These are phyloP conservation scores for Neotoma lepida DNA, from an alignment of 2,113 vertebrate species.

Conservation along the genomic window DNA sequence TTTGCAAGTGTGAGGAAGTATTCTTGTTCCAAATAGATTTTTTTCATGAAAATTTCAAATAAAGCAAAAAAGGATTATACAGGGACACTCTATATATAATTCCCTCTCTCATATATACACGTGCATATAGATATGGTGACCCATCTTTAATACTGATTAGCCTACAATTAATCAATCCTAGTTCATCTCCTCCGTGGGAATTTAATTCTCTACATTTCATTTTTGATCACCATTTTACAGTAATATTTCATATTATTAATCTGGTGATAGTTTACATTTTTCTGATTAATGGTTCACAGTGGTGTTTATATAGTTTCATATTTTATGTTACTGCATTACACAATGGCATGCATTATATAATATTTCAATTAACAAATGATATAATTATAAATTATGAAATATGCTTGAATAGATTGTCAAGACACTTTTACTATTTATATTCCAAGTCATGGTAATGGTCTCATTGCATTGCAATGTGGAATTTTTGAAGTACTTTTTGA, in stretches of 20 bases:
- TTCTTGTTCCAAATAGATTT: background rate
- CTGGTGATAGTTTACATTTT: background rate
- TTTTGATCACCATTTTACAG: background rate
- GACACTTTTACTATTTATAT: background rate
- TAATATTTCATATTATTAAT: background rate
- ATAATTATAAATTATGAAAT: background rate
- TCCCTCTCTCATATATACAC: background rate
- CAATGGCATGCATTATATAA: background rate
- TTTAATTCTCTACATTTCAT: background rate
- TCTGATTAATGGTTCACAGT: background rate
- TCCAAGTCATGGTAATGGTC: background rate
- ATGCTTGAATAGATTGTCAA: background rate
- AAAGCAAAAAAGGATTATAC: background rate
- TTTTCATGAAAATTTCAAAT: conserved; percentile 10
- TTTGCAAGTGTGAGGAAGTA: background rate
- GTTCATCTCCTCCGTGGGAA: background rate
- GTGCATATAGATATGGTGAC: background rate
- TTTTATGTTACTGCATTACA: background rate
- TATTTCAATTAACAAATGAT: conserved; percentile 13
- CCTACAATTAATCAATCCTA: background rate
- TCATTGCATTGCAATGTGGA: background rate
- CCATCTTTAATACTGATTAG: background rate
- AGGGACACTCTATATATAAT: background rate
- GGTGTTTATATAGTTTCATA: background rate
- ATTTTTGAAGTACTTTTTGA: background rate